Base-by-base conservation (phyloP, 30 jellyfish, hydroid and myxozoan species). In the Turritopsis dohrnii region DNA sequence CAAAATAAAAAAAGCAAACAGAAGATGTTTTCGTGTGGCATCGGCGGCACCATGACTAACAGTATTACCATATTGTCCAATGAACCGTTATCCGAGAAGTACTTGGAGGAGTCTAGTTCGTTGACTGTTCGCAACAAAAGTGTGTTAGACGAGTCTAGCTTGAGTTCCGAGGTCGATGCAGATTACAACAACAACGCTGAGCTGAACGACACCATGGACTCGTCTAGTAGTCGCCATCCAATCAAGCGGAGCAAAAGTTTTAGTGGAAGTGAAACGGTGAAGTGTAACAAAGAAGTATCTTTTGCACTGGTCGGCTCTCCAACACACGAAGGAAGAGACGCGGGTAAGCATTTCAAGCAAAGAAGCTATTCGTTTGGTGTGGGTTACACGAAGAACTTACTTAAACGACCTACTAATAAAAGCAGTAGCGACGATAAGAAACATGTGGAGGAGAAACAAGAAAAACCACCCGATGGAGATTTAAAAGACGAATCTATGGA, bases 231-330 rank as follows among this genome's bases (percentile, higher is more conserved):
- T 23, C 52, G 60, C 9, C 16, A 22, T 29, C 28, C 41, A 53
- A 52, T 21, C 21, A 80, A 80, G 65, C 87, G 87, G 52, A 80
- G 87, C 53, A 53, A 65, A 16, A 80, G 87, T 53, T 80, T 80
- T 52, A 30, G 65, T 52, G 87, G 87, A 27, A 80, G 52, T 31
- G 87, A 80, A 23, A 23, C 82, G 18, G 60, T 23, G 65, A 80
- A 53, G 21, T 80, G 71, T 20, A 22, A 80, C 52, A 80, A 80
- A 41, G 83, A 71, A 31, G 87, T 80, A 16, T 80, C 87, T 22
- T 80, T 80, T 80, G 87, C 87, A 19, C n/a, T 80, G 19, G 53
- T 80, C 13, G 87, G 87, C 21, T 74, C 83, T n/a, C 83, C 83
- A 29, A 74, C 65, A 0, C 65, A 74, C 31, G 83, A 74, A 9